A percentile compares a stretch with the other conserved stretches of the same genome.
Evolutionary conservation across 2,113 vertebrate species (phyloP).

Genomic region (Microcebus murinus): DNA sequence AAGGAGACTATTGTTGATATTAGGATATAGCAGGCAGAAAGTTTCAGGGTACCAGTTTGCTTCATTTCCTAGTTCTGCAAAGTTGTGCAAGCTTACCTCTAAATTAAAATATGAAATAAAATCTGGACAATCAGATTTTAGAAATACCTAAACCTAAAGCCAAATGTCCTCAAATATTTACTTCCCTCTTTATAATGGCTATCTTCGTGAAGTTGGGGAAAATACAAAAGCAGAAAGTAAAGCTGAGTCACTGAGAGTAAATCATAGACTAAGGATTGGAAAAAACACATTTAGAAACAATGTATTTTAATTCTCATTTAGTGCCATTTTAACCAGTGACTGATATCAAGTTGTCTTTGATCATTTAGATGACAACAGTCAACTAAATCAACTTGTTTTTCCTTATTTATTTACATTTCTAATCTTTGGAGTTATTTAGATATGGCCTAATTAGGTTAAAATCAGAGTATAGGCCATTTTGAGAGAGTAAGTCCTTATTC

Average conservation of each 20-base stretch:
- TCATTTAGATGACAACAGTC: neutral
- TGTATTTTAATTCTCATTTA: neutral
- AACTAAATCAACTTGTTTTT: neutral
- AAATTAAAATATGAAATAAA: constrained; percentile 32
- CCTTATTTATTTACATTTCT: constrained; percentile 23
- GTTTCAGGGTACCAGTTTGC: neutral
- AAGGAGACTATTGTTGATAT: neutral
- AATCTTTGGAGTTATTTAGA: constrained; percentile 1
- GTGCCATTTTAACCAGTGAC: constrained; percentile 38
- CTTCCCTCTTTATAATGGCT: neutral
- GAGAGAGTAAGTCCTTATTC: neutral
- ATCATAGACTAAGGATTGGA: neutral
- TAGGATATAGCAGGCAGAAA: neutral
- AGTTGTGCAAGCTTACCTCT: neutral
- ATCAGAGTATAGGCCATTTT: neutral
- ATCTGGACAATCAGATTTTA: neutral
- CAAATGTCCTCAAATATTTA: constrained; percentile 31
- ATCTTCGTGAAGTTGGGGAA: neutral
- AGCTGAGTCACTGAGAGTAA: neutral
- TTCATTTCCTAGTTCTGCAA: constrained; percentile 31
- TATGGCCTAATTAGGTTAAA: neutral
- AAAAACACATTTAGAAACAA: constrained; percentile 6
- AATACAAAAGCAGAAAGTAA: constrained; percentile 11
- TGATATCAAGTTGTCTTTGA: constrained; percentile 21
- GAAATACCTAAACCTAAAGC: constrained; percentile 25